These are phyloP conservation scores for Garrulus glandarius DNA, from an alignment of 2,797 vertebrate species.

Conservation along the genomic window DNA sequence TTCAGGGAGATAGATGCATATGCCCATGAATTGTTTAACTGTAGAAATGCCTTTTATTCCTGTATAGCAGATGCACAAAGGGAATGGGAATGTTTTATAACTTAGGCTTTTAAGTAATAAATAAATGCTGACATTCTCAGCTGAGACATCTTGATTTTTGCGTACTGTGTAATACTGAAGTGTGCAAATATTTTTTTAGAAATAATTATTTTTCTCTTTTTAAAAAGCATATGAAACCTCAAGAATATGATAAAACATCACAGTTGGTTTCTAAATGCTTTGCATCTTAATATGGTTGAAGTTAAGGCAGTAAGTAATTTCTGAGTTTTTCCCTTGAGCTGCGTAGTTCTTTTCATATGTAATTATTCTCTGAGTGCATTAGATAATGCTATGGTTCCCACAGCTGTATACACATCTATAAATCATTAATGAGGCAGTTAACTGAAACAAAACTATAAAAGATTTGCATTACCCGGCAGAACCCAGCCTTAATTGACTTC, in stretches of 20 bases:
- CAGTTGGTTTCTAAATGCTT: slow-evolving; percentile 63
- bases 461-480: slow-evolving; percentile 77
- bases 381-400: slow-evolving; percentile 78
- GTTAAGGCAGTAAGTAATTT: slow-evolving; percentile 75
- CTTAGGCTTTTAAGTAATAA: slow-evolving; percentile 58
- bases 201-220: slow-evolving; percentile 6
- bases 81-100: slow-evolving; percentile 49
- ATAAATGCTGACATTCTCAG: slow-evolving; percentile 34
- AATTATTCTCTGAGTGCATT: slow-evolving; percentile 80
- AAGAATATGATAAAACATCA: slow-evolving; percentile 54
- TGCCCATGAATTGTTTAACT: slow-evolving; percentile 39
- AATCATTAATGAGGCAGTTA: slow-evolving; percentile 84
- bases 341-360: slow-evolving; percentile 74
- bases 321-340: slow-evolving; percentile 71
- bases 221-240: slow-evolving; percentile 17
- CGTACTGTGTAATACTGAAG: background rate
- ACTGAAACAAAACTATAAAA: slow-evolving; percentile 82
- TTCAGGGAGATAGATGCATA: background rate
- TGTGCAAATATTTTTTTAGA: background rate
- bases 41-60: background rate
- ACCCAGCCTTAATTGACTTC: slow-evolving; percentile 76
- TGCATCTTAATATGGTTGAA: slow-evolving; percentile 74
- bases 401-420: slow-evolving; percentile 80
- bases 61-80: slow-evolving; percentile 11
- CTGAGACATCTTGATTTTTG: slow-evolving; percentile 40